A percentile compares a stretch with the other conserved stretches of the same genome.
These are phyloP conservation scores for Phylloscopus trochiloides DNA, from an alignment of 2,113 vertebrate genomes.

Conservation along the genomic window DNA sequence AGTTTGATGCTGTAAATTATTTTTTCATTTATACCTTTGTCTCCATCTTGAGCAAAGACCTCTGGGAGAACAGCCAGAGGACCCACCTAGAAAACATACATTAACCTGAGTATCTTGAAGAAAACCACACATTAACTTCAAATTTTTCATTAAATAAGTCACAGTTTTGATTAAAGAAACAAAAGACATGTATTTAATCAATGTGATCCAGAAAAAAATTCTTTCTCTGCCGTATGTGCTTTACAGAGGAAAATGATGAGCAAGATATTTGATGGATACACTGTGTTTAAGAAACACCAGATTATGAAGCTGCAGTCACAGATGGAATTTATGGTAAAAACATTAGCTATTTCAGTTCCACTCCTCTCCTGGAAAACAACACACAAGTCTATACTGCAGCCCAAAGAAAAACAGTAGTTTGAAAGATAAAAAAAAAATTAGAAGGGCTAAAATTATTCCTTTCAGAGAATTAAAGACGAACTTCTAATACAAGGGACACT, in stretches of 20 bases:
- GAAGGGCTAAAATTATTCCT: neutral
- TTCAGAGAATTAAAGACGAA: neutral
- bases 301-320: neutral
- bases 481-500: neutral
- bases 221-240: neutral
- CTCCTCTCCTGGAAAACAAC: neutral
- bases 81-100: conserved; percentile 55
- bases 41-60: conserved; percentile 79
- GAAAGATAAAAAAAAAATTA: neutral
- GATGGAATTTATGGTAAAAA: neutral
- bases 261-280: neutral
- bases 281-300: neutral
- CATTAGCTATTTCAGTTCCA: neutral
- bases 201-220: neutral
- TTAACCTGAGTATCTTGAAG: neutral
- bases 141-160: neutral
- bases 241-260: neutral
- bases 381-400: neutral
- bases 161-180: neutral
- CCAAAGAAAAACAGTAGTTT: neutral
- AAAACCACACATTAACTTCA: neutral
- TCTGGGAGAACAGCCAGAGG: conserved; percentile 63
- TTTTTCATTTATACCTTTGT: conserved; percentile 75
- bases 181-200: neutral
- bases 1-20: conserved; percentile 72